These are phyloP conservation scores for Siniperca chuatsi DNA, from an alignment of 2,113 vertebrate genomes.

Conservation along the genomic window DNA sequence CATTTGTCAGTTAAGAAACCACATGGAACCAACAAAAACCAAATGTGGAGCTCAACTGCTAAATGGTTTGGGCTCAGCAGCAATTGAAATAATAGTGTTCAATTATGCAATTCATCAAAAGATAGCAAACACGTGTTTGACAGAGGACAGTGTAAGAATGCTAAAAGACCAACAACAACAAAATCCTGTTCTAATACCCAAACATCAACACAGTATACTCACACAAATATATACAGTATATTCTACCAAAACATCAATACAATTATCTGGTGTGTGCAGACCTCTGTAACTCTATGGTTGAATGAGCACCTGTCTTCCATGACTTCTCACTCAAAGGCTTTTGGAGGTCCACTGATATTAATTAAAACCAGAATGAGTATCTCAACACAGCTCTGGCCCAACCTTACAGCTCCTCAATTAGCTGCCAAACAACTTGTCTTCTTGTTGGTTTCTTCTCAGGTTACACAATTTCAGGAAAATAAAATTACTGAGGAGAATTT, in stretches of 20 bases:
- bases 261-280: conserved; percentile 36
- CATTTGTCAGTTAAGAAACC: conserved; percentile 58
- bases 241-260: conserved; percentile 1
- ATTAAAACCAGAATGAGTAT: conserved; percentile 71
- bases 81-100: conserved; percentile 24
- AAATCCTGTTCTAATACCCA: not conserved
- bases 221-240: not conserved
- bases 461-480: conserved; percentile 30
- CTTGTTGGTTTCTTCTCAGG: conserved; percentile 39
- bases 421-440: conserved; percentile 43
- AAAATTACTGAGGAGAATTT: conserved; percentile 21
- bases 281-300: conserved; percentile 29
- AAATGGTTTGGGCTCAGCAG: conserved; percentile 26
- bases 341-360: conserved; percentile 68
- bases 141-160: not conserved
- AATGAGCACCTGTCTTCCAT: conserved; percentile 53
- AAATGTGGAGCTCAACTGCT: conserved; percentile 6
- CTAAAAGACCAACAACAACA: not conserved
- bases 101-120: conserved; percentile 23
- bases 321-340: conserved; percentile 53
- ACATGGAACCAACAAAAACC: conserved; percentile 20
- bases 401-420: conserved; percentile 64
- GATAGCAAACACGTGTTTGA: conserved; percentile 15
- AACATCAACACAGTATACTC: not conserved
- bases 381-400: conserved; percentile 53